Percentiles rank a stretch among this genome's conserved stretches.
These are phyloP conservation scores for Cryptotermes secundus DNA, from an alignment of 1,140 invertebrate species.

Conservation along the genomic window DNA sequence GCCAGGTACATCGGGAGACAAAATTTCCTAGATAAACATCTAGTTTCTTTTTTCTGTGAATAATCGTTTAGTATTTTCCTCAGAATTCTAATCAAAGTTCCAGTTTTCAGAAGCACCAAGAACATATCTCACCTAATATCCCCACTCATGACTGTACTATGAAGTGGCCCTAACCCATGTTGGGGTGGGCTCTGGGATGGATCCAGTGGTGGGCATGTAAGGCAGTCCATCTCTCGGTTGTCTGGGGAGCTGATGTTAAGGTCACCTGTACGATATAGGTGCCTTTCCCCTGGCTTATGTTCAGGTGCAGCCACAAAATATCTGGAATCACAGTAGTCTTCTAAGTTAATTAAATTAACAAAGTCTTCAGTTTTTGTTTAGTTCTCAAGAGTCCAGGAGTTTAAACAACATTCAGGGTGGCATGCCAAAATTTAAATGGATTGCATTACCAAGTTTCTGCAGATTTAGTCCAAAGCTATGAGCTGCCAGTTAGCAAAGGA, in stretches of 20 bases:
- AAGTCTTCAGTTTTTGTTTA: too few species aligned
- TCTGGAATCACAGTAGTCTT: conserved; percentile 50
- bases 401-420: too few species aligned
- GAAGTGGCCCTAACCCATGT: neutral
- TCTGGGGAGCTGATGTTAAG: neutral
- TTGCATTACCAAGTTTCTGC: too few species aligned
- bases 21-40: too few species aligned
- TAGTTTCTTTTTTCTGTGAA: too few species aligned
- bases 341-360: too few species aligned
- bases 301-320: conserved; percentile 85
- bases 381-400: too few species aligned
- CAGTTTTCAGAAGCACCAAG: neutral
- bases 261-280: conserved; percentile 65
- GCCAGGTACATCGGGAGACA: too few species aligned
- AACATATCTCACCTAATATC: neutral
- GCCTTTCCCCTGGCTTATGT: conserved; percentile 75
- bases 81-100: neutral
- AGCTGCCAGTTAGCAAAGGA: too few species aligned
- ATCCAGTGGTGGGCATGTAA: conserved; percentile 63
- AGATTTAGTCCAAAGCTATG: too few species aligned
- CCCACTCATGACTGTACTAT: neutral
- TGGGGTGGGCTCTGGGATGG: conserved; percentile 34
- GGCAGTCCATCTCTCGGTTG: conserved; percentile 50
- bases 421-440: too few species aligned
- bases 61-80: neutral